Evolutionary conservation across 2,797 vertebrate genomes (phyloP).

Genomic region (Mormyrops attenuatus): DNA sequence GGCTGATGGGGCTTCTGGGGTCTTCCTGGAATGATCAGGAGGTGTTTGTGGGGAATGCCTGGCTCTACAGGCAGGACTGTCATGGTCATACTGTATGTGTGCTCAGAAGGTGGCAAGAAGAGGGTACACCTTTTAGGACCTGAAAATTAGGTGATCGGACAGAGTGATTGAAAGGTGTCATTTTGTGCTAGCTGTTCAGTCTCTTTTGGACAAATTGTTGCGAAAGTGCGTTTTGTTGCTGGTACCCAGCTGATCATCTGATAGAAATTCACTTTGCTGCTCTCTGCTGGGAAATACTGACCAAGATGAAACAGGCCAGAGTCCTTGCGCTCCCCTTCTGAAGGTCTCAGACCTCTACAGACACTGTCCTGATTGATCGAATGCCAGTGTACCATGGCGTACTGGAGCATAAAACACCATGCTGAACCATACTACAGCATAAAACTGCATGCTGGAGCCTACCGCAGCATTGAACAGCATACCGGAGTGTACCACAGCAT

Average conservation of each 20-base stretch:
- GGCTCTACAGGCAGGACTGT: neutral
- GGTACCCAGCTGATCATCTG: neutral
- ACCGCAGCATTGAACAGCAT: too few relatives aligned
- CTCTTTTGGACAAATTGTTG: slow-evolving; percentile 45
- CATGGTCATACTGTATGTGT: slow-evolving; percentile 36
- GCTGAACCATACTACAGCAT: neutral
- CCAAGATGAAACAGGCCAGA: neutral
- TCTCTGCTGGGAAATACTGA: neutral
- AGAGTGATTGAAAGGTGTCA: slow-evolving; percentile 31
- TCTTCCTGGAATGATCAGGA: neutral
- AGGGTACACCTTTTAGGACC: slow-evolving; percentile 28
- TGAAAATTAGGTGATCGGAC: slow-evolving; percentile 36
- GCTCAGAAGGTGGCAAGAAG: slow-evolving; percentile 15
- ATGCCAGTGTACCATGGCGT: neutral
- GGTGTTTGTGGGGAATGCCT: neutral
- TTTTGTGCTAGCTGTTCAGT: slow-evolving; percentile 31
- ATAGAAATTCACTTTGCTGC: neutral
- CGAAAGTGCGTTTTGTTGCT: neutral
- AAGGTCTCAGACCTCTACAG: neutral
- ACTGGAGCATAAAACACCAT: neutral
- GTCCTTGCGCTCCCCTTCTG: neutral
- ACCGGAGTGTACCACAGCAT: too few relatives aligned
- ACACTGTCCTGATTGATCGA: neutral
- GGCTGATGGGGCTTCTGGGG: neutral
- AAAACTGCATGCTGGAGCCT: too few relatives aligned